Evolutionary conservation across 2,113 vertebrate genomes (phyloP), one percentile per base, ranked within the genome.

Genomic region (Centropus unirufus): DNA sequence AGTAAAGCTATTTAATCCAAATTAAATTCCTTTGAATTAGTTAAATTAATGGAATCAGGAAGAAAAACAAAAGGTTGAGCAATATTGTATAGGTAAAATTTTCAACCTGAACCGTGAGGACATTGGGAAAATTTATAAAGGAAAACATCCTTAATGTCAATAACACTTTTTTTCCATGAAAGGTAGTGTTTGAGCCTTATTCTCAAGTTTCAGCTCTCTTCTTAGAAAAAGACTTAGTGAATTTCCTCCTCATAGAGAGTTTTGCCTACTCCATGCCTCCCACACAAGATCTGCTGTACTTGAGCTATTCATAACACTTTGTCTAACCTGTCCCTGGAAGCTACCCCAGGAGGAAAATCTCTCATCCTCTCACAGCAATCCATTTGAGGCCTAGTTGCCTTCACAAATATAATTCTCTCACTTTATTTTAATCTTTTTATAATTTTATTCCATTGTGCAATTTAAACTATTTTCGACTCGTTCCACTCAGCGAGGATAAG

Each of bases 1-100:
- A 85, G 80, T 75, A 94, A 98, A 97, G 85, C 57, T 96, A 94
- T 97, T 98, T 97, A 96, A 94, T 83, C 54, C 63, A 95, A 96
- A 95, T 92, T 96, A 96, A 74, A 95, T 83, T 49, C 30, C 80
- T 97, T 91, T 95, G 22, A 96, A 97, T 95, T 87, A 92, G 61
- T 66, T 74, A 94, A 67, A 64, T 96, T 97, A 97, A 96, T 94
- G 83, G 84, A 92, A 95, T 82, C 59, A 90, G 77, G 68, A 92
- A 86, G 49, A 55, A 93, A 96, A 97, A 93, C 23, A 69, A 81
- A 95, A 72, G 8, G 46, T 75, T 94, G 74, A 42, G 91, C 77
- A 91, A 87, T 93, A 91, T 92, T 80, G 51, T 75, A 79, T 67
- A 67, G 10, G 83, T 75, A 95, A 96, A 93, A 83, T 84, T 94